Evolutionary conservation across 2,113 vertebrate genomes (phyloP), one percentile per base, ranked within the genome.

Genomic region (Pelodiscus sinensis): DNA sequence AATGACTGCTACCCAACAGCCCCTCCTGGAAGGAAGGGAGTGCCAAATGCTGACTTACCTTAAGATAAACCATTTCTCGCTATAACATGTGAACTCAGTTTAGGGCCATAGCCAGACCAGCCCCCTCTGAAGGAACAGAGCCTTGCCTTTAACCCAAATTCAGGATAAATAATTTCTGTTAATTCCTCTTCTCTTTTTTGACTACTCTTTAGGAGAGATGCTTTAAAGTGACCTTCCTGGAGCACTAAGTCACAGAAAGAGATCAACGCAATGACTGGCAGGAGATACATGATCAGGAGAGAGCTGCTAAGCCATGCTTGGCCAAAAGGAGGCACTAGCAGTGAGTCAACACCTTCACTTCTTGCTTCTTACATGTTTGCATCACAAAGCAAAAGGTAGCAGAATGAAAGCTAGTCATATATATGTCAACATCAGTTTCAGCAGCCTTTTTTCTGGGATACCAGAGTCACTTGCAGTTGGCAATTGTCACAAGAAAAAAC

Each of bases 401-500:
- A 92, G 65, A 80, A 58, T 4, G 71, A 21, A 4, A 87, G 8
- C 77, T 5, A 82, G n/a, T 25, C 82, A 68, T 54, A 75, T 4
- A 56, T 86, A 93, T 5, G 1, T 80, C 10, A 82, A 1, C 3
- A 27, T 79, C 9, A 83, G 22, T 54, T 92, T 84, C 35, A 55
- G 10, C 18, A 44, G 6, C 35, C 24, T 44, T 75, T 9, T 44
- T 44, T 75, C 71, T 81, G 77, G 55, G 3, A 6, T 54, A 15
- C 4, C 35, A 38, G 14, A 73, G 6, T 0, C 0, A 1, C 0
- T 51, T 81, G 35, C 9, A 71, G n/a, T 35, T 35, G 65, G n/a
- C 31, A 9, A 71, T 35, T 38, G 52, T 31, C 38, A 82, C 14
- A 91, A 79, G 19, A 52, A 91, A 80, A 82, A n/a, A 84, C 2